These are phyloP conservation scores for Podargus strigoides DNA, from an alignment of 2,797 vertebrate species.

Conservation along the genomic window DNA sequence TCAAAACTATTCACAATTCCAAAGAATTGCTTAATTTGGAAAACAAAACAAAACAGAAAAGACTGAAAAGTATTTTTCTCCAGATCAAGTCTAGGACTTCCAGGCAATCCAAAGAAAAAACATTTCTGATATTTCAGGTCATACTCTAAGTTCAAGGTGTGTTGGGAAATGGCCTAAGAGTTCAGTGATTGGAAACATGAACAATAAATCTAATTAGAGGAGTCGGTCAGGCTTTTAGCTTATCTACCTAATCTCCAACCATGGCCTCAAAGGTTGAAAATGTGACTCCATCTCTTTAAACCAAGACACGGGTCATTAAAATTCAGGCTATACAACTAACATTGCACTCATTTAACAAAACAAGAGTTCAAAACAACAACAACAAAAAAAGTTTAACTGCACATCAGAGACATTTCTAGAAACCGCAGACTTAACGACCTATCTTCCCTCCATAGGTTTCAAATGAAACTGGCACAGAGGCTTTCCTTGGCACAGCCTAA, in stretches of 20 bases:
- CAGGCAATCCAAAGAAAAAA: not conserved
- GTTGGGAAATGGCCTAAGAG: not conserved
- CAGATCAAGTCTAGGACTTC: not conserved
- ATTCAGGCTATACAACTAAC: not conserved
- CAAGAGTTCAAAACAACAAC: not conserved
- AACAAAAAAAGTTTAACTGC: not conserved
- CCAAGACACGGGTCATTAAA: not conserved
- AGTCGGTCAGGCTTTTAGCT: not conserved
- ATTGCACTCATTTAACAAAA: slow-evolving; percentile 5
- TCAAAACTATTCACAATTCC: not conserved
- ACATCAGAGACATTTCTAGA: slow-evolving; percentile 27
- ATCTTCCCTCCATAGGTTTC: not conserved
- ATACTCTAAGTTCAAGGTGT: not conserved
- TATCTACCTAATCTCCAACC: not conserved
- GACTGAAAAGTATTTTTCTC: not conserved
- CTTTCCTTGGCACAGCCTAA: not conserved
- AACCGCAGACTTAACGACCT: not conserved
- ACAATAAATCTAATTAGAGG: not conserved
- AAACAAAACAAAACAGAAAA: not conserved
- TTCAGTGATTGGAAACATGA: not conserved
- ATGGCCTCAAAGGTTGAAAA: not conserved
- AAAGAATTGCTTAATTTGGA: not conserved
- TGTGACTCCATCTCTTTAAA: not conserved
- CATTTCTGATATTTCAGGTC: not conserved
- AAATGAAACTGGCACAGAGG: not conserved